phyloP scores from a whole-genome alignment of 1,140 invertebrate genomes.

The Phthorimaea operculella region DNA sequence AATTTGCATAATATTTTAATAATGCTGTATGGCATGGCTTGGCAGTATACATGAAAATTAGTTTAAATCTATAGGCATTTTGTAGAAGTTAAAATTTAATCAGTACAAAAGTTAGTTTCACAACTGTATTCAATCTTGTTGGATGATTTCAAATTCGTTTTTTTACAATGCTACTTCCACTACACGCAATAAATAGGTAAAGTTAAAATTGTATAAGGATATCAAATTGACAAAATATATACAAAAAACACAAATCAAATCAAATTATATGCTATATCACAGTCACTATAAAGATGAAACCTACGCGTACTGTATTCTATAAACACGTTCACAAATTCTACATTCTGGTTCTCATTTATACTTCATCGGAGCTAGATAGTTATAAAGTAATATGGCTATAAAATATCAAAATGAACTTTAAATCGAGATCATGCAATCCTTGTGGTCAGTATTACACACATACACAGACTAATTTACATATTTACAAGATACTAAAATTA shows the following conservation, averaged over 20 bases:
- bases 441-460: not conserved
- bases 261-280: slow-evolving; percentile 65
- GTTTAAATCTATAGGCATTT: slow-evolving; percentile 26
- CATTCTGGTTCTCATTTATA: slow-evolving; percentile 14
- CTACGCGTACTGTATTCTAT: slow-evolving; percentile 55
- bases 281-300: slow-evolving; percentile 62
- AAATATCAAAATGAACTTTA: too few relatives aligned
- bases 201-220: slow-evolving; percentile 64
- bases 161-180: not conserved
- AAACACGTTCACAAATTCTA: slow-evolving; percentile 51
- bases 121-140: not conserved
- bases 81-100: slow-evolving; percentile 10
- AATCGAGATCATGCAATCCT: not conserved
- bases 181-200: slow-evolving; percentile 48
- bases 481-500: slow-evolving; percentile 39
- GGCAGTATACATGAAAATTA: slow-evolving; percentile 28
- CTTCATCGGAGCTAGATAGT: not conserved
- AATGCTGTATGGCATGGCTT: slow-evolving; percentile 29
- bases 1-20: slow-evolving; percentile 32
- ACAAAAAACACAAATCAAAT: slow-evolving; percentile 58
- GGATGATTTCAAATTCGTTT: not conserved
- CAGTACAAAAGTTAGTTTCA: slow-evolving; percentile 33
- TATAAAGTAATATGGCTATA: not conserved
- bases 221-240: slow-evolving; percentile 58
- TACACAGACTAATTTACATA: slow-evolving; percentile 25